These are phyloP conservation scores for Neodiprion lecontei DNA, from an alignment of 1,140 invertebrate species.

Conservation along the genomic window DNA sequence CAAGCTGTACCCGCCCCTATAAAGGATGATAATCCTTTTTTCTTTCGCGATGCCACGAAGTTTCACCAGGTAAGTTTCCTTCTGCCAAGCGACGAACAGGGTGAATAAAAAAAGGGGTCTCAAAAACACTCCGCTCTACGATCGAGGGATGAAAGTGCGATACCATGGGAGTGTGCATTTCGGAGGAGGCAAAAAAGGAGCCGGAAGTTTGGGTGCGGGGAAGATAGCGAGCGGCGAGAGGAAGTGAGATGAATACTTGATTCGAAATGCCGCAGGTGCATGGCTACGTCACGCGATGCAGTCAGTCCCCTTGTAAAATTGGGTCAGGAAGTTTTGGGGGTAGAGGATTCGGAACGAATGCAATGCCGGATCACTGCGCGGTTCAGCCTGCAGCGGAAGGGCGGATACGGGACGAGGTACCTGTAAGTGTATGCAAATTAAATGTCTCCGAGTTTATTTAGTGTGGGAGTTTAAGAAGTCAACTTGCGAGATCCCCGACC, in stretches of 20 bases:
- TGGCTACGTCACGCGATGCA: conserved; percentile 44
- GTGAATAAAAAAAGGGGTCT: too few species aligned
- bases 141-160: too few species aligned
- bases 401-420: neutral
- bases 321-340: conserved; percentile 47
- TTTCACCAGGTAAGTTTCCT: conserved; percentile 19
- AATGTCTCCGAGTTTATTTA: conserved; percentile 47
- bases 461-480: conserved; percentile 37
- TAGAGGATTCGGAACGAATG: conserved; percentile 17
- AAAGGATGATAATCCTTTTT: neutral
- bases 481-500: neutral
- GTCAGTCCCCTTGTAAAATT: conserved; percentile 39
- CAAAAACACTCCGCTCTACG: too few species aligned
- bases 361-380: neutral
- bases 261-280: conserved; percentile 40
- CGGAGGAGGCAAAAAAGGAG: neutral
- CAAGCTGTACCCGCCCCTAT: too few species aligned
- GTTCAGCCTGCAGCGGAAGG: conserved; percentile 2
- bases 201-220: conserved; percentile 14
- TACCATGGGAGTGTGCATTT: neutral
- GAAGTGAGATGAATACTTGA: conserved; percentile 15
- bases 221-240: conserved; percentile 25
- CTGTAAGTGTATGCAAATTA: conserved; percentile 45
- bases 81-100: neutral
- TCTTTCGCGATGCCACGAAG: neutral